Evolutionary conservation across 2,113 vertebrate genomes (phyloP).

Genomic region (Xiphophorus hellerii): DNA sequence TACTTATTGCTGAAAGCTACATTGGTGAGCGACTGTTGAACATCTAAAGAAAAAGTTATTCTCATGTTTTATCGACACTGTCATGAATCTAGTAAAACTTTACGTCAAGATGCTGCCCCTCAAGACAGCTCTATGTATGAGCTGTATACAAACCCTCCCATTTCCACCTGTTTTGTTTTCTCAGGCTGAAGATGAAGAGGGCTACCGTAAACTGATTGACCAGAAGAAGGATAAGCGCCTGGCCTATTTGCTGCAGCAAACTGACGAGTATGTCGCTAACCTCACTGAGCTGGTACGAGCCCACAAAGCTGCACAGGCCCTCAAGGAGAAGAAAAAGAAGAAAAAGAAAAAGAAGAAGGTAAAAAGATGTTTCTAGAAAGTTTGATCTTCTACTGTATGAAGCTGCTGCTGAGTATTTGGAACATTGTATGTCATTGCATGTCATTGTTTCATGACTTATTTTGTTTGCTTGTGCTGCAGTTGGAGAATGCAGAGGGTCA

Average conservation of each 20-base stretch:
- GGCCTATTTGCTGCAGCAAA: conserved; percentile 97
- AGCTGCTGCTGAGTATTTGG: background rate
- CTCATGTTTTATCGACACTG: too few species aligned
- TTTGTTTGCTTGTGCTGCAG: conserved; percentile 70
- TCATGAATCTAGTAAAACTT: too few species aligned
- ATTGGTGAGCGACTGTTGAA: too few species aligned
- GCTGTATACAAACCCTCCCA: background rate
- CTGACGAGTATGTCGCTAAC: conserved; percentile 96
- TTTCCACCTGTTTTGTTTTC: background rate
- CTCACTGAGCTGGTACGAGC: conserved; percentile 95
- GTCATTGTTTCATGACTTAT: background rate
- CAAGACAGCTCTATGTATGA: too few species aligned
- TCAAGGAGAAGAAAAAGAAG: conserved; percentile 96
- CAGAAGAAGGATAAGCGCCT: conserved; percentile 99
- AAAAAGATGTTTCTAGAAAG: background rate
- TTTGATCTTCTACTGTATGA: background rate
- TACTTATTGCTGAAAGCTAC: too few species aligned
- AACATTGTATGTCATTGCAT: too few species aligned
- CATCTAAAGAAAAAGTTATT: too few species aligned
- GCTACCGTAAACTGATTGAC: conserved; percentile 96
- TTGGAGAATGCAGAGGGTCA: conserved; percentile 87
- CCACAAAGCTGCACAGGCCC: conserved; percentile 95
- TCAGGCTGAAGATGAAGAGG: conserved; percentile 95
- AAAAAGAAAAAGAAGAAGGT: conserved; percentile 95
- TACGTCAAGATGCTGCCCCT: too few species aligned